A percentile compares a stretch with the other conserved stretches of the same genome.
These are phyloP conservation scores for Picus viridis DNA, from an alignment of 2,797 vertebrate genomes.

Conservation along the genomic window DNA sequence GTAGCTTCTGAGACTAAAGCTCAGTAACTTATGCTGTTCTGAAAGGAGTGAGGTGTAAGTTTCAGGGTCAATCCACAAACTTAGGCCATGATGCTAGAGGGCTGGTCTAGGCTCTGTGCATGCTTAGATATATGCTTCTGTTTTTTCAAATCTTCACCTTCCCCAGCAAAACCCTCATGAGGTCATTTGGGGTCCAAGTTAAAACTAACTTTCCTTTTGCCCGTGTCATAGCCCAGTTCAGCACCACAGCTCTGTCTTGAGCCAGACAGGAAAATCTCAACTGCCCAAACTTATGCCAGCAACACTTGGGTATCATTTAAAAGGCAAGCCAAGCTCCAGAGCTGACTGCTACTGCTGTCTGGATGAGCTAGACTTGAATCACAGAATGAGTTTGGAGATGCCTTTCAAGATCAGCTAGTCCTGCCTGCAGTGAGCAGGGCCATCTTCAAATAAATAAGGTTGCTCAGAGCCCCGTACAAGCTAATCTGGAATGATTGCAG, in stretches of 20 bases:
- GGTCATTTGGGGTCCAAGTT: background rate
- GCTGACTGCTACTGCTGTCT: background rate
- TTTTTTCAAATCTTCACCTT: background rate
- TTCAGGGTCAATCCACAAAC: background rate
- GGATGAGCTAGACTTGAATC: background rate
- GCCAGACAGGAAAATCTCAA: background rate
- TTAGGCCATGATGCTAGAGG: background rate
- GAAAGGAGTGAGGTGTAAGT: background rate
- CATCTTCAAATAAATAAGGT: too few species aligned
- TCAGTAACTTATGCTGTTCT: background rate
- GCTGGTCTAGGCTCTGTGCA: background rate
- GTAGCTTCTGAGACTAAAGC: background rate
- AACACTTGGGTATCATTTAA: background rate
- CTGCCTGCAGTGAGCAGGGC: too few species aligned
- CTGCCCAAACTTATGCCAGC: background rate
- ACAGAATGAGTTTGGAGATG: too few species aligned
- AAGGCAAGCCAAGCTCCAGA: background rate
- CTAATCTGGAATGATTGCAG: too few species aligned
- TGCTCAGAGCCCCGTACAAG: too few species aligned
- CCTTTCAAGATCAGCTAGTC: too few species aligned
- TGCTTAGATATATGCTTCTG: background rate
- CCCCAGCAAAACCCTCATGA: background rate
- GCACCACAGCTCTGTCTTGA: background rate
- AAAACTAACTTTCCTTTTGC: background rate
- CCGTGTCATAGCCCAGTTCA: rapidly evolving